Evolutionary conservation across 1,140 invertebrate species (phyloP).

Genomic region (Cydia strobilella): DNA sequence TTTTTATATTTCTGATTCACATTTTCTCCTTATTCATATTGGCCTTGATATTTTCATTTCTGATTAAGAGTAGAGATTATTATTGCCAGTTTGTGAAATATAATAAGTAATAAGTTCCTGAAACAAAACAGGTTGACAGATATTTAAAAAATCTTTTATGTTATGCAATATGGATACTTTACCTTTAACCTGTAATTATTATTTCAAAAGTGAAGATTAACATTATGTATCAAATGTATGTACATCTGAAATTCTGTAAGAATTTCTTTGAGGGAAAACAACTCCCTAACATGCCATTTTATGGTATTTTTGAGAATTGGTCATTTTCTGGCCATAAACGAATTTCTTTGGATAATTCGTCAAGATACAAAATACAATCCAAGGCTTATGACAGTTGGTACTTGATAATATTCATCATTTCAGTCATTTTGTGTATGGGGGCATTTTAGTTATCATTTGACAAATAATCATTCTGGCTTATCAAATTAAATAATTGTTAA

Average conservation of each 20-base stretch:
- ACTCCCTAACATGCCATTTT: not conserved
- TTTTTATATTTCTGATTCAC: constrained; percentile 13
- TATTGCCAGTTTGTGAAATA: not conserved
- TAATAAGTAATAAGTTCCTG: constrained; percentile 17
- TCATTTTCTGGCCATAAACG: not conserved
- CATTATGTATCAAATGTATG: constrained; percentile 4
- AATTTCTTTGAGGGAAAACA: not conserved
- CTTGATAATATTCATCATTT: constrained; percentile 25
- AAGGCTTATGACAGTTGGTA: constrained; percentile 8
- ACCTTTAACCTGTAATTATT: constrained; percentile 9
- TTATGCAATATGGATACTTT: constrained; percentile 8
- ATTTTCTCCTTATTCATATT: constrained; percentile 12
- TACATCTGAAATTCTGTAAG: not conserved
- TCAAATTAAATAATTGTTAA: constrained; percentile 13
- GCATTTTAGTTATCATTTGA: constrained; percentile 22
- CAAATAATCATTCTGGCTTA: not conserved
- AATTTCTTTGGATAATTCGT: not conserved
- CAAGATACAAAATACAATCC: constrained; percentile 3
- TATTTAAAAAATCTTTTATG: constrained; percentile 1
- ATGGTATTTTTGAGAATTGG: not conserved
- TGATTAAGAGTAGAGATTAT: constrained; percentile 11
- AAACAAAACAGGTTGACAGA: not conserved
- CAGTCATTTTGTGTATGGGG: constrained; percentile 5
- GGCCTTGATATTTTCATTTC: constrained; percentile 1
- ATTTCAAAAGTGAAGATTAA: constrained; percentile 3